Evolutionary conservation across 1,140 invertebrate genomes (phyloP), one percentile per base, ranked within the genome.

Genomic region (Heliothis virescens): DNA sequence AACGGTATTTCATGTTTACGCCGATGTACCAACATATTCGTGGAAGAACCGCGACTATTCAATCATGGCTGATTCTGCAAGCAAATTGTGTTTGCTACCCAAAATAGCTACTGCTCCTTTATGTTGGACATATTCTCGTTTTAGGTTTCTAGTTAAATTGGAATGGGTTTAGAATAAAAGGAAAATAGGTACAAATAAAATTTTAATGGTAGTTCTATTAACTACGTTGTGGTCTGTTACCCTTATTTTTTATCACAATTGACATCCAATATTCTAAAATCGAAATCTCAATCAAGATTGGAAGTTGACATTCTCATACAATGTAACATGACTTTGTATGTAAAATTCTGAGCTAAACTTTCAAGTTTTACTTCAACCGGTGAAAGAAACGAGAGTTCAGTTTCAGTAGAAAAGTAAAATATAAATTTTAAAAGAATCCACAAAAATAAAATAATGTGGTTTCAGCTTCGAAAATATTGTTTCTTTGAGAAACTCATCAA

Each of bases 1-100:
- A 72, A 71, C 67, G 69, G 26, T 57, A 72, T 72, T 72, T 72
- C 69, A 72, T 57, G 57, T 72, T 72, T 72, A 55, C 50, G 11
- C 15, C 15, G 16, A 11, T 13, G 3, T 65, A 48, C 41, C 13
- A 52, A 41, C n/a, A 57, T 57, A 41, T 72, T 57, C 52, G 69
- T 41, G n/a, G 69, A 72, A 72, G 69, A 71, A 67, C 9, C 67
- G 53, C 67, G 18, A 53, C 41, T 71, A 53, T 71, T 71, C 47
- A 69, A 69, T 48, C 62, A 47, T 67, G 63, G 0, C 3, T 48
- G 41, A 21, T 67, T 67, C 62, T 21, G 16, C 63, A 67, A 67
- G 47, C 63, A 48, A 48, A 48, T 47, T 21, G 41, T 67, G 16
- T 48, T 50, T 47, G 16, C 53, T n/a, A 16, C 53, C n/a, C 11